phyloP scores from a whole-genome alignment of 2,888 invertebrate genomes.

The Diadromus collaris region DNA sequence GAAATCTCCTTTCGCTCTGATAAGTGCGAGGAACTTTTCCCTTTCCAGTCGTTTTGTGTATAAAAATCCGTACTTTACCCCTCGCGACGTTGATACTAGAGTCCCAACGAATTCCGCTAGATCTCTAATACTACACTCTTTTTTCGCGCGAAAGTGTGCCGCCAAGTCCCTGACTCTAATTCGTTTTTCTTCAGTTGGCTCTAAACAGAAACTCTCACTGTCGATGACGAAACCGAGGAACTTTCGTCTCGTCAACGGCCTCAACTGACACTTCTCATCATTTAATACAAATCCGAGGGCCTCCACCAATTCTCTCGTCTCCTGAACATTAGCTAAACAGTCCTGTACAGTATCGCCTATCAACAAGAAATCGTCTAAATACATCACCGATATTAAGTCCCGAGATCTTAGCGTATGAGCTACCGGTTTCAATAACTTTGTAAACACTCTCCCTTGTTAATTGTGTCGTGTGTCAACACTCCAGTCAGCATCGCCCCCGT shows the following conservation, averaged over 20 bases:
- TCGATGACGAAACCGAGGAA: constrained; percentile 42
- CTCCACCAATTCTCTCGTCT: constrained; percentile 2
- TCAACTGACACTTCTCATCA: not conserved
- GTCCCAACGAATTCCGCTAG: constrained; percentile 48
- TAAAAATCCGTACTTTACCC: constrained; percentile 64
- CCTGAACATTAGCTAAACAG: not conserved
- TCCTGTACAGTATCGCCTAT: not conserved
- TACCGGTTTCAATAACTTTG: constrained; percentile 22
- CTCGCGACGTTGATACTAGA: constrained; percentile 64
- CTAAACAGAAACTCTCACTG: constrained; percentile 7
- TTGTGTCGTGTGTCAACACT: constrained; percentile 11
- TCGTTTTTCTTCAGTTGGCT: constrained; percentile 31
- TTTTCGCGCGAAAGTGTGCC: not conserved
- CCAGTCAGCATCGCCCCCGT: not conserved
- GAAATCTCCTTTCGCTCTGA: constrained; percentile 27
- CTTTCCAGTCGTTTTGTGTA: constrained; percentile 61
- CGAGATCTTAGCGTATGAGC: not conserved
- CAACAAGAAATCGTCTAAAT: constrained; percentile 30
- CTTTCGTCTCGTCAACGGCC: not conserved
- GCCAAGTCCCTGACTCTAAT: not conserved
- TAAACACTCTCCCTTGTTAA: constrained; percentile 16
- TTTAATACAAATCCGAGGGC: constrained; percentile 13
- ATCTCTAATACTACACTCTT: constrained; percentile 44
- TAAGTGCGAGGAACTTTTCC: constrained; percentile 51
- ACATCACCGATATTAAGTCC: constrained; percentile 18